Conservation (phyloP, 1,140 invertebrate genomes). For the Andricus grossulariae region DNA sequence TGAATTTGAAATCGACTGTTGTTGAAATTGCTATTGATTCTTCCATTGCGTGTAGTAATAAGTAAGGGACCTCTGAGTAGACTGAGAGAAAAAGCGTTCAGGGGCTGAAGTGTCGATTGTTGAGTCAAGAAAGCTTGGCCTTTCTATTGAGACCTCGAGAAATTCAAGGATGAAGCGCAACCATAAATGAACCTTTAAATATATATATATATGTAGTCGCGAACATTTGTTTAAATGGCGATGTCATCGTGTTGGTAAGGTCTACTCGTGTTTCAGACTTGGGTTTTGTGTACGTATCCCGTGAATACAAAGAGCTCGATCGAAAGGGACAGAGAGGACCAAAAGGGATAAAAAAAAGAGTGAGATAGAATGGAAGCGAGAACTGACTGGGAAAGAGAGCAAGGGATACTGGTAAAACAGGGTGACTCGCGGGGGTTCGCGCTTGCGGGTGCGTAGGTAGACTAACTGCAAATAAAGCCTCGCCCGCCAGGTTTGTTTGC, state of each 20-base stretch:
- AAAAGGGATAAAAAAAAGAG: background rate
- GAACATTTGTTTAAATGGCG: background rate
- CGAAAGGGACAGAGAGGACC: conserved; percentile 11
- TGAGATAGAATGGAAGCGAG: background rate
- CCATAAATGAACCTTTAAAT: background rate
- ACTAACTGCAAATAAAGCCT: conserved; percentile 59
- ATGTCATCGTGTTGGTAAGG: too few species aligned
- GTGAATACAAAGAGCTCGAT: conserved; percentile 16
- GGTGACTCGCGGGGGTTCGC: conserved; percentile 37
- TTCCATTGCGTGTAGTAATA: too few species aligned
- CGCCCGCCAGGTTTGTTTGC: conserved; percentile 57
- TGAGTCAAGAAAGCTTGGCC: conserved; percentile 6
- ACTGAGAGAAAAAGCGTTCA: too few species aligned
- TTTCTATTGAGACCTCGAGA: background rate
- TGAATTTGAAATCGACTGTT: too few species aligned
- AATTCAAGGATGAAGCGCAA: conserved; percentile 7
- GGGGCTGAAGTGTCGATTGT: background rate
- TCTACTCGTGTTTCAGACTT: conserved; percentile 3
- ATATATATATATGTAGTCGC: background rate
- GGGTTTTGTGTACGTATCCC: conserved; percentile 31
- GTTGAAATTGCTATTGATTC: too few species aligned
- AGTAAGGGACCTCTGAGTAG: too few species aligned
- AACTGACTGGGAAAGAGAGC: background rate
- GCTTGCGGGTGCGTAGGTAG: conserved; percentile 47
- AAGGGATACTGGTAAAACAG: conserved; percentile 1